Conservation (phyloP, 2,888 invertebrate species). For the Loripinus fragilis region DNA sequence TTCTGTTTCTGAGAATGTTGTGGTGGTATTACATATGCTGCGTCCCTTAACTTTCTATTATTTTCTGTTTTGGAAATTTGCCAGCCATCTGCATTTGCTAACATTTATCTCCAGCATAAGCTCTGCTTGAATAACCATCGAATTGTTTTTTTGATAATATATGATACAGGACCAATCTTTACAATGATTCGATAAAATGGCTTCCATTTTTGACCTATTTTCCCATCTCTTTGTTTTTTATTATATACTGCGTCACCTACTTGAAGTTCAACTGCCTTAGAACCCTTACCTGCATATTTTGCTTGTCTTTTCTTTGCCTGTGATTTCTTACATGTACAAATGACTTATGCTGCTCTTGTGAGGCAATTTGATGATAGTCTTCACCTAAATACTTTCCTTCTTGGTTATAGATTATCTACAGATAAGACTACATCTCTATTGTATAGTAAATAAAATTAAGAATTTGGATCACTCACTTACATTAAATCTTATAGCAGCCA, state of each 20-base stretch:
- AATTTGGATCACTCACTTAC: conserved; percentile 36
- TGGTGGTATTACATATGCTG: conserved; percentile 22
- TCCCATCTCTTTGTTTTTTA: background rate
- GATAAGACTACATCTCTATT: conserved; percentile 46
- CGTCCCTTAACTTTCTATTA: conserved; percentile 8
- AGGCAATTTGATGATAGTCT: conserved; percentile 48
- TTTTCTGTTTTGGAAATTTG: conserved; percentile 6
- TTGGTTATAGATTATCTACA: conserved; percentile 45
- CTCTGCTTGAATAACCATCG: conserved; percentile 14
- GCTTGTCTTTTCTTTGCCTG: conserved; percentile 32
- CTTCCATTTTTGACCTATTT: conserved; percentile 42
- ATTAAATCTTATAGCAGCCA: conserved; percentile 48
- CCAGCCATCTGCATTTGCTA: conserved; percentile 36
- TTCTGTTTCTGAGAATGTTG: conserved; percentile 11
- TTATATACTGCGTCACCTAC: conserved; percentile 52
- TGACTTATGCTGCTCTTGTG: conserved; percentile 49
- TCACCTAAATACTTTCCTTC: conserved; percentile 43
- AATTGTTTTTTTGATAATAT: conserved; percentile 40
- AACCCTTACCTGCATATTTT: conserved; percentile 10
- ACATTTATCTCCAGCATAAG: conserved; percentile 34
- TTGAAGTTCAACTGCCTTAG: conserved; percentile 36
- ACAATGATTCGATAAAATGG: conserved; percentile 51
- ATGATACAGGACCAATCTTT: conserved; percentile 35
- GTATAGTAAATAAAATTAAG: conserved; percentile 47
- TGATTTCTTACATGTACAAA: conserved; percentile 40